A percentile compares a stretch with the other conserved stretches of the same genome.
Evolutionary conservation across 1,140 invertebrate species (phyloP).

Genomic region (Parasteatoda tepidariorum): DNA sequence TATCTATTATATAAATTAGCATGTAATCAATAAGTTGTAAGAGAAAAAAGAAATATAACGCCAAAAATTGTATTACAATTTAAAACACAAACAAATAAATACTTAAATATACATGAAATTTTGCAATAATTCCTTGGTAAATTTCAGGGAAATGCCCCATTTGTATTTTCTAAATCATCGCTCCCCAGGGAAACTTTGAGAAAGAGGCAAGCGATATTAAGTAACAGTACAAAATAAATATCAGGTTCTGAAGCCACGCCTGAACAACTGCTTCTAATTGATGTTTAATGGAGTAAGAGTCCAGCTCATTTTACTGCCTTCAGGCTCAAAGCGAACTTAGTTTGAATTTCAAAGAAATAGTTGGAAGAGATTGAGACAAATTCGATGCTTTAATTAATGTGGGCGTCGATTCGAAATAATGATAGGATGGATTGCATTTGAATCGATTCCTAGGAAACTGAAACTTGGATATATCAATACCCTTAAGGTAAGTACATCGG

Average conservation of each 20-base stretch:
- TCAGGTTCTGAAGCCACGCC: not conserved
- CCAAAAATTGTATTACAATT: too few relatives aligned
- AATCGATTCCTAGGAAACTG: too few relatives aligned
- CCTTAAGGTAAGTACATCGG: not conserved
- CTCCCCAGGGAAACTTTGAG: not conserved
- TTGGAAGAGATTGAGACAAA: not conserved
- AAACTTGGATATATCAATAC: not conserved
- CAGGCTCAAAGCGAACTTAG: not conserved
- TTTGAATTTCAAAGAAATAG: not conserved
- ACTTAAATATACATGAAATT: too few relatives aligned
- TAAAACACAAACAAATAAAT: too few relatives aligned
- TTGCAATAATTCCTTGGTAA: too few relatives aligned
- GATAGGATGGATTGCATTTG: not conserved
- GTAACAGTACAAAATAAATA: not conserved
- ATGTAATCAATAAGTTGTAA: too few relatives aligned
- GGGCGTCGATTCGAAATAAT: constrained; percentile 10
- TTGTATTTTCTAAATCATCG: too few relatives aligned
- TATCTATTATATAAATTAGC: too few relatives aligned
- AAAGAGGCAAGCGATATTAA: not conserved
- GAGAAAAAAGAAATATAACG: too few relatives aligned
- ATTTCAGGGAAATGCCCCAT: too few relatives aligned
- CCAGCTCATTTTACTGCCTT: constrained; percentile 4
- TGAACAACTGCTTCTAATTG: constrained; percentile 24
- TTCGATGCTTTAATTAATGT: constrained; percentile 17
- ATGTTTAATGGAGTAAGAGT: constrained; percentile 18